These are phyloP conservation scores for Oasisia sp. DNA, from an alignment of 2,888 invertebrate genomes.

Conservation along the genomic window DNA sequence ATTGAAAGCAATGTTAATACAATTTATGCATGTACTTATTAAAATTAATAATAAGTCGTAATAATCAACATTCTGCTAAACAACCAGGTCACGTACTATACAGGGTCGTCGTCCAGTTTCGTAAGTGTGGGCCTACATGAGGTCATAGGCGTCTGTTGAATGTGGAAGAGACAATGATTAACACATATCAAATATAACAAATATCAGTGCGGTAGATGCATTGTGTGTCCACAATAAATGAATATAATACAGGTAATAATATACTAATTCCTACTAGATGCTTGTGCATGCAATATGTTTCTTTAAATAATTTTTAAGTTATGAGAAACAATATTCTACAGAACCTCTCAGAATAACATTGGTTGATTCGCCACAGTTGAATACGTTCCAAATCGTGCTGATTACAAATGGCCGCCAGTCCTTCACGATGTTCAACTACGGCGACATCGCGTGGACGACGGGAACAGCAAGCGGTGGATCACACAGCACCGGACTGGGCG, in stretches of 20 bases:
- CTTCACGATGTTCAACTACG: constrained; percentile 42
- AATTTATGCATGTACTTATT: neutral
- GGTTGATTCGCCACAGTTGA: constrained; percentile 7
- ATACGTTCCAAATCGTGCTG: constrained; percentile 40
- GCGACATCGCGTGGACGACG: constrained; percentile 39
- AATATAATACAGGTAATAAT: too few species aligned
- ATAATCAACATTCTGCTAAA: neutral
- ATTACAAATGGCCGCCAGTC: constrained; percentile 39
- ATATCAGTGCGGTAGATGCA: too few species aligned
- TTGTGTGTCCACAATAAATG: too few species aligned
- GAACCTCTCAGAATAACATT: too few species aligned
- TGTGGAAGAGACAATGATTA: too few species aligned
- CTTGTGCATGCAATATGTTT: too few species aligned
- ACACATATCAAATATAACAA: too few species aligned
- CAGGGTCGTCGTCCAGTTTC: neutral
- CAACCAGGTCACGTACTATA: constrained; percentile 46
- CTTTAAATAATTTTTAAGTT: too few species aligned
- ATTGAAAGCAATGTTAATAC: neutral
- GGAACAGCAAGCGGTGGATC: constrained; percentile 27
- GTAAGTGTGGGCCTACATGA: neutral
- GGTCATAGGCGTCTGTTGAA: neutral
- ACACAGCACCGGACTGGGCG: neutral
- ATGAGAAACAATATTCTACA: too few species aligned
- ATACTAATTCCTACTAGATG: too few species aligned
- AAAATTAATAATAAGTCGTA: neutral